Percentiles rank a stretch among this genome's conserved stretches.
Evolutionary conservation across 1,140 invertebrate species (phyloP).

Genomic region (Coelopa frigida): DNA sequence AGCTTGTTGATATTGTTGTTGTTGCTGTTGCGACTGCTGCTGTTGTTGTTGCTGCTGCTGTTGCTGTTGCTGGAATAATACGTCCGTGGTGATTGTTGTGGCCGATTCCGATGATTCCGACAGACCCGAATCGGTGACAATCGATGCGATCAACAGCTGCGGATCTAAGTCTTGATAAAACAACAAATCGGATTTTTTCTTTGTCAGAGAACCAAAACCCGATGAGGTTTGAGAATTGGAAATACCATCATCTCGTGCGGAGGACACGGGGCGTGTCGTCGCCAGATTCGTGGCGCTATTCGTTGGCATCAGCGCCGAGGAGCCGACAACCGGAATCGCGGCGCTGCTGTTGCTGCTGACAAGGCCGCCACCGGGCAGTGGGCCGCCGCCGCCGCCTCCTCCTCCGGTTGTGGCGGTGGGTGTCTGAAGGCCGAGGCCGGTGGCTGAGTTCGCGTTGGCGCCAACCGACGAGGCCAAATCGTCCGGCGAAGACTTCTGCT

Average conservation of each 20-base stretch:
- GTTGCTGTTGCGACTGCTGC: slow-evolving; percentile 18
- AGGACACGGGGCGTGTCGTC: slow-evolving; percentile 29
- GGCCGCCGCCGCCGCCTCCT: slow-evolving; percentile 32
- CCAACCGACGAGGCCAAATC: slow-evolving; percentile 29
- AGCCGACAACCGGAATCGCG: slow-evolving; percentile 11
- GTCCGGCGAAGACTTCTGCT: slow-evolving; percentile 46
- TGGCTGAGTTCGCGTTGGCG: no score
- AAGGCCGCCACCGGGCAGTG: slow-evolving; percentile 29
- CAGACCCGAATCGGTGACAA: slow-evolving; percentile 41
- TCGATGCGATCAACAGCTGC: slow-evolving; percentile 32
- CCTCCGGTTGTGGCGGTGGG: slow-evolving; percentile 36
- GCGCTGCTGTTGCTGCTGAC: no score
- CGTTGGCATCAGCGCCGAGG: slow-evolving; percentile 44
- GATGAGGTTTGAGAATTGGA: slow-evolving; percentile 62
- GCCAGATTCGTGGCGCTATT: slow-evolving; percentile 21
- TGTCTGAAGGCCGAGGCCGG: slow-evolving; percentile 44
- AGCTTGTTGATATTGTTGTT: slow-evolving; percentile 9
- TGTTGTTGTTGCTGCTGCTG: slow-evolving; percentile 21
- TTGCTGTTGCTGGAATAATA: slow-evolving; percentile 22
- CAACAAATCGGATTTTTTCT: slow-evolving; percentile 52
- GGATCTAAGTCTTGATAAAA: slow-evolving; percentile 42
- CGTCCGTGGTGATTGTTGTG: slow-evolving; percentile 34
- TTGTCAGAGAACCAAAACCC: slow-evolving; percentile 74
- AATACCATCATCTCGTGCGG: slow-evolving; percentile 56
- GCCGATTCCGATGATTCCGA: slow-evolving; percentile 42